Evolutionary conservation across 1,140 invertebrate species (phyloP), one percentile per base, ranked within the genome.

Genomic region (Cydia fagiglandana): DNA sequence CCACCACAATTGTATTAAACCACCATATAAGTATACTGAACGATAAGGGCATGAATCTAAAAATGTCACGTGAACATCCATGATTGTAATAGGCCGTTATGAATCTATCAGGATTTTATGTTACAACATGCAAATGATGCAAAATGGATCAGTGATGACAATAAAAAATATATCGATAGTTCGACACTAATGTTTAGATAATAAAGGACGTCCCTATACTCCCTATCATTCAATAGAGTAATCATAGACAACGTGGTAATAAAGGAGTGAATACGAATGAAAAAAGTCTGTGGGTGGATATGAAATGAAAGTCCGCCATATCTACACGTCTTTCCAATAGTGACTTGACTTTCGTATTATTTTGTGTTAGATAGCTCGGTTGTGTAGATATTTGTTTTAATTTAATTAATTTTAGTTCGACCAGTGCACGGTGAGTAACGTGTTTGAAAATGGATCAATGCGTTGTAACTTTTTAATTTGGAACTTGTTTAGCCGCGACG

Each of bases 251-350:
- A 80, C 56, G 66, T 76, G 64, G 45, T 64, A 61, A 7, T 68
- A n/a, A 34, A n/a, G n/a, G 64, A 68, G 64, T 47, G 73, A 47
- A 47, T 73, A 53, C 73, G 73, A 24, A 73, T 30, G 50, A 30
- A 38, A 30, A 38, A 50, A 53, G 24, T 56, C 73, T 75, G 73
- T 75, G 53, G 79, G 80, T 84, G 77, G 81, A 85, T 86, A 88
- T 86, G 86, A 89, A 88, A 90, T 89, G 88, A 90, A 89, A 89
- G 88, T 92, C 90, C 91, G 90, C 90, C 91, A 92, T 92, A 89
- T 86, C 88, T 90, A 87, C 85, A 86, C 88, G 90, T 91, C 86
- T 88, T 88, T 90, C 83, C 86, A 83, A 85, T 83, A 88, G 85
- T 90, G 89, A 92, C 88, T 86, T 91, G 88, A 92, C 88, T 86